Base-by-base conservation (phyloP, 2,797 vertebrate genomes). In the Synaphobranchus kaupii region DNA sequence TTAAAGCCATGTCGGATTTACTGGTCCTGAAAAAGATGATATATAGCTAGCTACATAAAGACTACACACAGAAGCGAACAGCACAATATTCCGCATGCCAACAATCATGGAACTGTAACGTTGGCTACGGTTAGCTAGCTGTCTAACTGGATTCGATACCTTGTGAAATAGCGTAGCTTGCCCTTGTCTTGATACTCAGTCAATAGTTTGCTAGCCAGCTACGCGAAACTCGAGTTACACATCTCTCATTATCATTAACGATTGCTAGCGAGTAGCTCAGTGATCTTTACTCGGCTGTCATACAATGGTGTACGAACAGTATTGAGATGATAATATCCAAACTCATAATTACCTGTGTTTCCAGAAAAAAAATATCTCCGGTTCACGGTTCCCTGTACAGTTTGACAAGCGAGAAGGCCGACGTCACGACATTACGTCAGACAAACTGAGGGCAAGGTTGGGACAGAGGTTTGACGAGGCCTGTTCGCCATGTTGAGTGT, bases 1-100 rank as follows among this genome's bases (percentile, higher is more conserved):
- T 94, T 87, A 97, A 87, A 2, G 96, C 96, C 97, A 97, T 97
- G 87, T 39, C 89, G 85, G 81, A 83, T 60, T 15, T 63, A 25
- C 10, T 58, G 54, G 44, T 87, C 1, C 78, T 86, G 54, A 82
- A 4, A 88, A 47, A 15, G 17, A 60, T 13, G 71, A 52, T 10
- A 52, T 34, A 58, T 44, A 28, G 73, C 20, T 44, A 58, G 52
- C 63, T 28, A n/a, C 63, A 66, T 9, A 66, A 66, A 47, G 48
- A 83, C 31, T 44, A 34, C 34, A 78, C 73, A 78, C 34, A 87
- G 34, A n/a, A 17, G 20, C 63, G 71, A 34, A 50, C 9, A 85
- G 25, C 7, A 66, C 17, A 52, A 25, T 71, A 47, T 66, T 22
- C 78, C 39, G 31, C 15, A 76, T 0, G 4, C 28, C 10, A 31